These are phyloP conservation scores for Carduelis carduelis DNA, from an alignment of 2,797 vertebrate genomes.

Conservation along the genomic window DNA sequence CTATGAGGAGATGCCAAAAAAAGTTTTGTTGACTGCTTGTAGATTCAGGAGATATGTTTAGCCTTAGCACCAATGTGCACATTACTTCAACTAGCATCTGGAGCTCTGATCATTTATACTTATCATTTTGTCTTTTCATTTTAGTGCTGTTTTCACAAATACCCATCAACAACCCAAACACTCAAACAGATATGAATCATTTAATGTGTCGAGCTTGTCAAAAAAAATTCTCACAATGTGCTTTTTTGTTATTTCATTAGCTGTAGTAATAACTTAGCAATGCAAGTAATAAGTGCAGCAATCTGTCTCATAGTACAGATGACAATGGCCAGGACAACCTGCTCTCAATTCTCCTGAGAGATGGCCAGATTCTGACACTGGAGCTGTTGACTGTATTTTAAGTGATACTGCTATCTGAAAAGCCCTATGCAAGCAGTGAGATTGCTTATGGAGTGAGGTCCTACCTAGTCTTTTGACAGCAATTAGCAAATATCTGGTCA, in stretches of 20 bases:
- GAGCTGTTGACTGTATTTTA: neutral
- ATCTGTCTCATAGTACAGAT: neutral
- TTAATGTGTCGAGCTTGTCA: fast-evolving
- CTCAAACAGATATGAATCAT: neutral
- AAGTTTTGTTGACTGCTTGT: neutral
- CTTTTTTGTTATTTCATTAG: neutral
- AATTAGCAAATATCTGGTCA: neutral
- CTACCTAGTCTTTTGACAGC: neutral
- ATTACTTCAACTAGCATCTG: neutral
- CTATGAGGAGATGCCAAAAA: neutral
- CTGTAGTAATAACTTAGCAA: neutral
- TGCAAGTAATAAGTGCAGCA: neutral
- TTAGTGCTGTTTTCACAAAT: neutral
- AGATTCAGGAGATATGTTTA: neutral
- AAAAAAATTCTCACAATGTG: neutral
- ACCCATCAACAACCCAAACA: fast-evolving
- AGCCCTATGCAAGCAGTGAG: neutral
- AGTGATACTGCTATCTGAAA: neutral
- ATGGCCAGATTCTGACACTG: neutral
- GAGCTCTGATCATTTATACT: neutral
- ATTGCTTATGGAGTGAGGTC: neutral
- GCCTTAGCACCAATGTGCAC: neutral
- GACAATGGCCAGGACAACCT: neutral
- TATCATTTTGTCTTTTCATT: neutral
- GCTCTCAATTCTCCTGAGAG: neutral